Conservation (phyloP, 1,140 invertebrate genomes). For the Drosophila athabasca region DNA sequence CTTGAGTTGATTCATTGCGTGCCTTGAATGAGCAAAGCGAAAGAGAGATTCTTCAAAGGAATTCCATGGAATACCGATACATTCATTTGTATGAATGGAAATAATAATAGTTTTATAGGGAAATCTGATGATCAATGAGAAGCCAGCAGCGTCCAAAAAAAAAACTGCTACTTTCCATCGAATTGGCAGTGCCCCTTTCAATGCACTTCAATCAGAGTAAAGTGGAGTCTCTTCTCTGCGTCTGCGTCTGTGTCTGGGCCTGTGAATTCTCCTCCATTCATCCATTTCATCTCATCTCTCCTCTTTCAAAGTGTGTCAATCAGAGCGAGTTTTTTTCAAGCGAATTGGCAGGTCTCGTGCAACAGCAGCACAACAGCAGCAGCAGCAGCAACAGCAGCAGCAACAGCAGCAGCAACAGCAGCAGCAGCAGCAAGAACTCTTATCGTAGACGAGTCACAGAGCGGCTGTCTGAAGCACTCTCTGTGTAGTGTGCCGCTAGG, state of each 20-base stretch:
- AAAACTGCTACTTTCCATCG: conserved; percentile 17
- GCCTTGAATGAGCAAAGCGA: conserved; percentile 13
- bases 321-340: conserved; percentile 48
- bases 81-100: background rate
- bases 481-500: conserved; percentile 38
- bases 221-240: background rate
- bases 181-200: conserved; percentile 30
- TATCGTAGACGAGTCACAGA: conserved; percentile 1
- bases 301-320: conserved; percentile 35
- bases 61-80: conserved; percentile 38
- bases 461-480: conserved; percentile 20
- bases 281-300: too few relatives aligned
- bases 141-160: background rate
- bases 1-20: conserved; percentile 38
- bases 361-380: conserved; percentile 37
- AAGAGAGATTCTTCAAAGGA: conserved; percentile 41
- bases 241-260: too few relatives aligned
- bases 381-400: background rate
- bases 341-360: conserved; percentile 75
- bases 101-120: conserved; percentile 37
- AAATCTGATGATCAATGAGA: conserved; percentile 39
- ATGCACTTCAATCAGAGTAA: conserved; percentile 69
- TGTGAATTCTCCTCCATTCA: too few relatives aligned
- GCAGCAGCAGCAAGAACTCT: background rate
- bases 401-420: background rate